Percentiles rank a stretch among this genome's conserved stretches.
phyloP scores from a whole-genome alignment of 2,113 vertebrate genomes.

The Muscicapa adusta region DNA sequence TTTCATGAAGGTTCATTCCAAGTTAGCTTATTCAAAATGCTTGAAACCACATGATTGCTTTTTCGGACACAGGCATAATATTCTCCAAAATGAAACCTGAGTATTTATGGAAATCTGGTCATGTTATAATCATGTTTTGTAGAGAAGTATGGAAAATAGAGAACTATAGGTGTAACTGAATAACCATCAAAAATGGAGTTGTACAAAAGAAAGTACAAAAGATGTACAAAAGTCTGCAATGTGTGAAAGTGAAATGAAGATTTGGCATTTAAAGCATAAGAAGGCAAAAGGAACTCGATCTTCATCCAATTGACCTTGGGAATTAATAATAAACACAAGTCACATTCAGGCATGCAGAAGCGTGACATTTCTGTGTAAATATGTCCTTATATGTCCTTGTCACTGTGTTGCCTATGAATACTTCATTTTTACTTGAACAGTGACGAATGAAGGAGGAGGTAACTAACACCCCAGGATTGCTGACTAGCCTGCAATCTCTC shows the following conservation, averaged over 20 bases:
- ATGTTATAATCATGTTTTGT: background rate
- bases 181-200: background rate
- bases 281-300: background rate
- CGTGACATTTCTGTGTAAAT: background rate
- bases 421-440: background rate
- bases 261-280: background rate
- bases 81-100: background rate
- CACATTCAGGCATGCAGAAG: background rate
- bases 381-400: background rate
- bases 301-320: background rate
- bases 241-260: background rate
- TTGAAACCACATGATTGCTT: background rate
- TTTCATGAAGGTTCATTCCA: background rate
- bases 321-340: background rate
- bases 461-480: background rate
- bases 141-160: background rate
- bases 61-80: background rate
- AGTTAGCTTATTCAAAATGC: background rate
- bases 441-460: background rate
- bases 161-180: background rate
- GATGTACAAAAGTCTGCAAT: background rate
- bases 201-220: background rate
- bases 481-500: background rate
- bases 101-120: background rate
- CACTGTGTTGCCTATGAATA: background rate